Base-by-base conservation (phyloP, 2,113 vertebrate genomes). In the Rhombomys opimus region DNA sequence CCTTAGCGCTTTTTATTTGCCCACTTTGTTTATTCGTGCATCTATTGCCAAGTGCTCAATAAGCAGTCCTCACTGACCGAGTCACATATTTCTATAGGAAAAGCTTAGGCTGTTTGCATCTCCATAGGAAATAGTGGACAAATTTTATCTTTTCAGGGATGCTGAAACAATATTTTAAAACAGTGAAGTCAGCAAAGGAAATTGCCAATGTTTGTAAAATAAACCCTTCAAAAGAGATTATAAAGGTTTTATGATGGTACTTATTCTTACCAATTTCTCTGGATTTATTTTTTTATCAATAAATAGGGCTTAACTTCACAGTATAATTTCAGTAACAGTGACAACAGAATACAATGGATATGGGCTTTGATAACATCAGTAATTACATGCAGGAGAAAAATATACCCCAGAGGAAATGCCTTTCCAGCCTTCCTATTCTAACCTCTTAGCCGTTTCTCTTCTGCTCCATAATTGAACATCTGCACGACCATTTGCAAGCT, bases 281-380 rank as follows among this genome's bases (percentile, higher is more conserved):
- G 84, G 30, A 87, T 95, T 93, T 77, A 94, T 91, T 94, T 91
- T 95, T 23, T 92, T 85, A 88, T 85, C 76, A 87, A 68, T 93
- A 95, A 87, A 68, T 87, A 89, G 54, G 68, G 63, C 17, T 80
- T 93, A 76, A 84, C 57, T n/a, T 85, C 38, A 87, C 15, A 59
- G 77, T 87, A 38, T 95, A 91, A 87, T 30, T 94, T 84, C 63
- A 95, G 78, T 17, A 82, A 67, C 46, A 95, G 18, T n/a, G 87
- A 73, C 30, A 95, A 70, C 30, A 95, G 87, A 95, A 92, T 90
- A 63, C 63, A 91, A 52, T 35, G 10, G 6, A 25, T 90, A n/a
- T 65, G 25, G 20, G 59, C 61, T 87, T 95, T 96, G 27, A 30
- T 85, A 90, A 18, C 70, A 89, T 92, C n/a, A 72, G 12, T 70